Evolutionary conservation across 64 coral and sea anemone species (phyloP).

Genomic region (Porites australiensis): DNA sequence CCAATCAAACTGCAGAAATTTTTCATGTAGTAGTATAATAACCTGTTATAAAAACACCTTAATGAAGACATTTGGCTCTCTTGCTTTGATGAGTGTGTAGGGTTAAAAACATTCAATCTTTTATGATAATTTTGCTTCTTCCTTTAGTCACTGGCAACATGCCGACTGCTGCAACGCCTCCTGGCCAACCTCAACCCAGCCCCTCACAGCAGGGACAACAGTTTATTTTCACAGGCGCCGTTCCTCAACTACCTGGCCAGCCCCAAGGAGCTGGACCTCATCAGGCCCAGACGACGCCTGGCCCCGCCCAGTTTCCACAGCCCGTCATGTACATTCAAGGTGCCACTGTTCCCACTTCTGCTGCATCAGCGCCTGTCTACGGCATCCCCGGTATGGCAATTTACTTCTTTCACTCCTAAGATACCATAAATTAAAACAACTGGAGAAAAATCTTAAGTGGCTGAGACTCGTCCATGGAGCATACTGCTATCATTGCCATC

Average conservation of each 20-base stretch:
- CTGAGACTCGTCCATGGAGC: no score
- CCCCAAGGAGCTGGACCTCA: slow-evolving; percentile 10
- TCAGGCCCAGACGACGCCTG: slow-evolving; percentile 29
- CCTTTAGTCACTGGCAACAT: slow-evolving; percentile 28
- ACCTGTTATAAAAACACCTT: no score
- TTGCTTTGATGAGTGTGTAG: no score
- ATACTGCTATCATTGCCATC: no score
- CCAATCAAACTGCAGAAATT: no score
- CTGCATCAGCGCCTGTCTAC: neutral
- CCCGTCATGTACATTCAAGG: slow-evolving; percentile 25
- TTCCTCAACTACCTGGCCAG: slow-evolving; percentile 18
- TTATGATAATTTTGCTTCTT: neutral
- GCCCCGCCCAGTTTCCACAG: slow-evolving; percentile 4
- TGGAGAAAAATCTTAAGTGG: no score
- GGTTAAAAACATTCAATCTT: neutral
- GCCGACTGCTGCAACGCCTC: slow-evolving; percentile 7
- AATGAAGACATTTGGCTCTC: no score
- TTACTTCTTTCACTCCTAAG: no score
- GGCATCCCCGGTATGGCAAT: slow-evolving; percentile 15
- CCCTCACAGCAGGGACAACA: slow-evolving; percentile 49
- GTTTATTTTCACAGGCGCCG: slow-evolving; percentile 33
- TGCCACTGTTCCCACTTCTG: slow-evolving; percentile 25
- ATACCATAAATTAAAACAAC: no score
- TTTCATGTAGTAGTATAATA: no score
- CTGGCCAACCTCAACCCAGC: slow-evolving; percentile 56